Conservation (phyloP, 2,797 vertebrate genomes). For the Selene dorsalis region DNA sequence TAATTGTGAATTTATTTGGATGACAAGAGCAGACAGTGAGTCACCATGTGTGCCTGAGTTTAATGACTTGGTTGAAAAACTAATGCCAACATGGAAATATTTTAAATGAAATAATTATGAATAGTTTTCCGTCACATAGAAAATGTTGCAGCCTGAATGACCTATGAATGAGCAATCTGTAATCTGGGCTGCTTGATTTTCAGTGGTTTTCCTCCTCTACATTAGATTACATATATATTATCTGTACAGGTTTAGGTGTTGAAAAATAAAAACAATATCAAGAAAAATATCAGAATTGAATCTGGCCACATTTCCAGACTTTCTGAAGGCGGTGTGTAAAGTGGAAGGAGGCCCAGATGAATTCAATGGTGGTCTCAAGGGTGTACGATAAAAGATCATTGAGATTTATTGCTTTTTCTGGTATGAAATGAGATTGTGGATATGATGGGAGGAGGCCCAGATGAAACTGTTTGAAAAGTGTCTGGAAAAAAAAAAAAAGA, state of each 20-base stretch:
- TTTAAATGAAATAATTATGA: too few relatives aligned
- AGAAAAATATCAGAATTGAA: background rate
- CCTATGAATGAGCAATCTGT: too few relatives aligned
- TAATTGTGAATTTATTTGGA: too few relatives aligned
- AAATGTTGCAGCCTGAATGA: too few relatives aligned
- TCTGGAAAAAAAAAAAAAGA: background rate
- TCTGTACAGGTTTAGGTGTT: background rate
- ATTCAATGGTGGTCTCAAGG: background rate
- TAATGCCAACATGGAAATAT: too few relatives aligned
- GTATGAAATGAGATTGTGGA: background rate
- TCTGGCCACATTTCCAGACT: background rate
- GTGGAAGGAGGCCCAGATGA: background rate
- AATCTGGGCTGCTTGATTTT: too few relatives aligned
- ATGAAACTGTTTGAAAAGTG: background rate
- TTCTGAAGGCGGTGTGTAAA: background rate
- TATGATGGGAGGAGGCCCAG: background rate
- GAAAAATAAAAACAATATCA: background rate
- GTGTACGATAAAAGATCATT: background rate
- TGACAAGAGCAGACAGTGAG: too few relatives aligned
- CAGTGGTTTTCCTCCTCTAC: too few relatives aligned
- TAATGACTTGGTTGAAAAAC: too few relatives aligned
- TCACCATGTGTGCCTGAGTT: too few relatives aligned
- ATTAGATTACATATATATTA: background rate
- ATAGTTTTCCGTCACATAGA: too few relatives aligned
- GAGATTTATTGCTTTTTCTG: background rate